Base-by-base conservation (phyloP, 2,113 vertebrate species). In the Petromus typicus region DNA sequence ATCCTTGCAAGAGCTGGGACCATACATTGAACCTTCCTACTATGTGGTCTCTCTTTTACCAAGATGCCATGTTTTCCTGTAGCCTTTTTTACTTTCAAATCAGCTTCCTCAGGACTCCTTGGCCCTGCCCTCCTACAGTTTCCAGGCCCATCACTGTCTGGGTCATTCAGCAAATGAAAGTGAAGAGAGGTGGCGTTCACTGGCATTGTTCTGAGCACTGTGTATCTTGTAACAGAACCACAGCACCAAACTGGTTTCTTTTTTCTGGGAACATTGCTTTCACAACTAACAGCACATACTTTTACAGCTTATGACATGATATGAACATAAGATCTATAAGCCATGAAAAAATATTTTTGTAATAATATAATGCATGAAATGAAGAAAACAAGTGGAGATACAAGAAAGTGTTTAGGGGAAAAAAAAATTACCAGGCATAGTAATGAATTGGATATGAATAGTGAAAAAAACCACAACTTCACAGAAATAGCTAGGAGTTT, bases 401-500 rank as follows among this genome's bases (percentile, higher is more conserved):
- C 1, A 66, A 90, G 59, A 59, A 82, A 82, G 18, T 78, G 14
- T 81, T 80, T 85, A 86, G 63, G 43, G 37, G n/a, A n/a, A 51
- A 51, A 93, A 92, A 95, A 81, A 83, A 80, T 66, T 73, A 95
- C 63, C 57, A 93, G 79, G 76, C 10, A 1, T 59, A 82, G 67
- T 88, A 91, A 95, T 30, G 48, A 86, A 91, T 78, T 96, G 78
- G 54, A 84, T 92, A 54, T 56, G 51, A 95, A 92, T n/a, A 80
- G 67, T 89, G 25, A 84, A 87, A 87, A 87, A n/a, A 59, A 67
- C 25, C 8, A 32, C 8, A 32, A 61, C 20, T 82, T 79, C 17
- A 75, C 83, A 76, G 75, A 96, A 90, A 94, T 89, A 95, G 86
- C 32, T 90, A 57, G 48, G 54, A 64, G 56, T 94, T 94, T 94